Evolutionary conservation across 2,113 vertebrate species (phyloP).

Genomic region (Conger conger): DNA sequence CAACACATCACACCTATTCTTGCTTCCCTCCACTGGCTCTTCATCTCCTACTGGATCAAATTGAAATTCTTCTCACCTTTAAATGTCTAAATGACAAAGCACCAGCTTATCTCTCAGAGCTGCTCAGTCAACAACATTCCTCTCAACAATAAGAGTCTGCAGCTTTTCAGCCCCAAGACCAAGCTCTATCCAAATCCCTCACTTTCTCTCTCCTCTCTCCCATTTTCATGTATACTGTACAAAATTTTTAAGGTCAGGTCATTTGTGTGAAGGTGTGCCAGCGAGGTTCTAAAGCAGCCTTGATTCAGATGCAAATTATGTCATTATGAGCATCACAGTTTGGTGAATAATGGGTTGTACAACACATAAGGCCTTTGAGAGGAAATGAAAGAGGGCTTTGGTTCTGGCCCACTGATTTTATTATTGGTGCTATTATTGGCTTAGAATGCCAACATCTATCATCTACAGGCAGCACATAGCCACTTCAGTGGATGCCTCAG

Average conservation of each 20-base stretch:
- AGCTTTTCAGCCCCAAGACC: too few species aligned
- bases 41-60: too few species aligned
- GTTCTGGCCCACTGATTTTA: constrained; percentile 76
- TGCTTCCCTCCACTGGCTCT: too few species aligned
- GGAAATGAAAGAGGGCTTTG: constrained; percentile 75
- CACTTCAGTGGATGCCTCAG: constrained; percentile 56
- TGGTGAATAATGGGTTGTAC: constrained; percentile 70
- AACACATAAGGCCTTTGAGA: constrained; percentile 64
- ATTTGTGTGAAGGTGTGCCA: constrained; percentile 57
- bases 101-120: too few species aligned
- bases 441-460: constrained; percentile 75
- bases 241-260: constrained; percentile 63
- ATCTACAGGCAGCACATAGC: constrained; percentile 63
- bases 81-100: too few species aligned
- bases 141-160: too few species aligned
- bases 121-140: too few species aligned
- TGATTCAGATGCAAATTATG: constrained; percentile 74
- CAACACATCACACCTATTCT: too few species aligned
- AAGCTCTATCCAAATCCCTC: too few species aligned
- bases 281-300: constrained; percentile 61
- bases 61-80: too few species aligned
- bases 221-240: too few species aligned
- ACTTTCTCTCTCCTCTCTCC: too few species aligned
- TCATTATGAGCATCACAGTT: constrained; percentile 67
- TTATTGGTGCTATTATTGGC: constrained; percentile 78